Base-by-base conservation (phyloP, 1,140 invertebrate species). In the Drosophila burlai region DNA sequence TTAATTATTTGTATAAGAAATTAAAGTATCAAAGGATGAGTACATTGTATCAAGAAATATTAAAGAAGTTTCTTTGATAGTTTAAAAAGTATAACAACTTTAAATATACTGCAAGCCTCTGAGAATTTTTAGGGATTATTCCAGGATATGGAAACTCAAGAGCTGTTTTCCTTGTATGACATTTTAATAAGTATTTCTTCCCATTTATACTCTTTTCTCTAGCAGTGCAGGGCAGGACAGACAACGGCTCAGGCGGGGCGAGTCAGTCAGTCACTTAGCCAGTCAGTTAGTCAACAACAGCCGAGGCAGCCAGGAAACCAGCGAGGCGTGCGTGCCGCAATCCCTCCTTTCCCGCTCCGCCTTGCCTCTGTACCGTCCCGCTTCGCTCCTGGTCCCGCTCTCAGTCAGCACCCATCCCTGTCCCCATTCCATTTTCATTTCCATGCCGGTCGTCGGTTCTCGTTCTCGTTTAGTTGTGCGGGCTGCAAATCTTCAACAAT, bases 401-500 rank as follows among this genome's bases (percentile, higher is more conserved):
- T 15, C 38, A 36, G 49, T 26, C 38, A 36, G 49, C 36, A n/a
- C 47, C 18, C 43, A 36, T 46, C 31, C 38, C 49, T 45, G 50
- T 43, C 49, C 46, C 36, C 49, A 40, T 50, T 65, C 21, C 52
- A 45, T 29, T 71, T 68, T 34, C 36, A 38, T 38, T 38, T 38
- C 24, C 69, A 59, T 73, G 52, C 52, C 52, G 52, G 52, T 71
- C 68, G 49, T 29, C 66, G 68, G 64, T 58, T 59, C 50, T 58
- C 68, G 26, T 43, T 52, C 49, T 7, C 80, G 83, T 84, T 90
- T 89, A 90, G 84, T 89, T 89, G 83, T 89, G 85, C 83, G 80
- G 84, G 85, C 85, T 89, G 85, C 85, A 89, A 90, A 89, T 90
- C 85, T 90, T 89, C 85, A 89, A 89, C 85, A 89, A 89, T 89